Evolutionary conservation across 2,888 invertebrate genomes (phyloP), one percentile per base, ranked within the genome.

Genomic region (Seira ritae): DNA sequence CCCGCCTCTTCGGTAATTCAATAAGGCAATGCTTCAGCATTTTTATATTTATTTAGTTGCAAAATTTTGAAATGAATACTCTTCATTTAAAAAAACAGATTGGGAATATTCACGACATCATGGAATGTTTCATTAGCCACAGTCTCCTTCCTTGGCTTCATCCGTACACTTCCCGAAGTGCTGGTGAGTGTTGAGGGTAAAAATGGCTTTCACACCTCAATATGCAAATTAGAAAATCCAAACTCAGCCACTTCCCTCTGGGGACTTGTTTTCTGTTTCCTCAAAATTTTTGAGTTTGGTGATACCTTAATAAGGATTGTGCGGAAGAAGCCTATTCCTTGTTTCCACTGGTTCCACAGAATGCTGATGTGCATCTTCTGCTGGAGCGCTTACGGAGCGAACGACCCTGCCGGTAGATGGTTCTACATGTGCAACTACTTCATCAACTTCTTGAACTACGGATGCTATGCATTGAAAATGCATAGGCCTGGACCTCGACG

Each of bases 381-480:
- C 31, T 31, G 31, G n/a, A 31, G 31, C 31, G 31, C 2, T 8
- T 2, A 31, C 50, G 31, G 31, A 31, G 2, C 31, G 31, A n/a
- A 85, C 73, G 87, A 88, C 65, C 86, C 85, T 17, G 77, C 79
- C n/a, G 85, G 85, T 42, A 73, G 88, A 15, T 88, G 88, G 88
- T 85, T 87, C 50, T 8, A 31, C 31, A 31, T 31, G 31, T 31
- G 31, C 8, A 31, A 31, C 31, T 4, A 2, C 3, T 31, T 31
- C 31, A 31, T 31, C 31, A 31, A 31, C 8, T 31, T 31, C 2
- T 31, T 31, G 31, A n/a, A n/a, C n/a, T n/a, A n/a, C n/a, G n/a
- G n/a, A n/a, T n/a, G n/a, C n/a, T n/a, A n/a, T n/a, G n/a, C n/a
- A n/a, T n/a, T n/a, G n/a, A n/a, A n/a, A n/a, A n/a, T n/a, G n/a